Percentiles rank a stretch among this genome's conserved stretches.
phyloP scores from a whole-genome alignment of 2,797 vertebrate genomes.

The Falco cherrug region DNA sequence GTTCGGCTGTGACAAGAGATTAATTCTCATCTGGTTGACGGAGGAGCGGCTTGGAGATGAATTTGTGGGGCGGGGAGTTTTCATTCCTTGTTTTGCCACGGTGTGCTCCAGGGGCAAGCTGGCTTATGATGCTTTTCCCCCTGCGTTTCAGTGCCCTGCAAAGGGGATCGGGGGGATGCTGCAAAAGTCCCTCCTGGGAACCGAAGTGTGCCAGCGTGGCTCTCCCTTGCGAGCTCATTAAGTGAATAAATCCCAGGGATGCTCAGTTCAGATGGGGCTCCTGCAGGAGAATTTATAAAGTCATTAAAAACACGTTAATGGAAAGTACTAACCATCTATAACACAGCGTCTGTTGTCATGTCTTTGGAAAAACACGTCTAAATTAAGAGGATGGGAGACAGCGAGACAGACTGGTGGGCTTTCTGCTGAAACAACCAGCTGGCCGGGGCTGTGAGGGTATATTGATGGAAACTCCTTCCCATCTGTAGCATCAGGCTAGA shows the following conservation, averaged over 20 bases:
- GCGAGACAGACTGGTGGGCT: conserved; percentile 34
- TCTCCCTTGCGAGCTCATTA: neutral
- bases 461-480: conserved; percentile 23
- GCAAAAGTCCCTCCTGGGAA: neutral
- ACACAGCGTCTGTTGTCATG: neutral
- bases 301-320: conserved; percentile 22
- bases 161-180: neutral
- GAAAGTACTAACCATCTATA: conserved; percentile 24
- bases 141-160: neutral
- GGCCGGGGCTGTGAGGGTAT: neutral
- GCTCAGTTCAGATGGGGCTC: neutral
- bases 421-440: conserved; percentile 26
- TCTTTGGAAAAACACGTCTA: conserved; percentile 10
- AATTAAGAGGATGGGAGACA: conserved; percentile 37
- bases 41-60: accelerated
- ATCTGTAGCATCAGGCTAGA: conserved; percentile 15
- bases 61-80: neutral
- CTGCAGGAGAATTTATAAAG: conserved; percentile 39
- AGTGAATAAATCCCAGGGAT: neutral
- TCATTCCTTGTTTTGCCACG: neutral
- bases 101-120: neutral
- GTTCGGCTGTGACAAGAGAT: neutral
- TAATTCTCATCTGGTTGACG: neutral
- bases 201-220: neutral
- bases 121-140: neutral